Evolutionary conservation across 2,888 invertebrate species (phyloP).

Genomic region (Eumacrocentrus americanus): DNA sequence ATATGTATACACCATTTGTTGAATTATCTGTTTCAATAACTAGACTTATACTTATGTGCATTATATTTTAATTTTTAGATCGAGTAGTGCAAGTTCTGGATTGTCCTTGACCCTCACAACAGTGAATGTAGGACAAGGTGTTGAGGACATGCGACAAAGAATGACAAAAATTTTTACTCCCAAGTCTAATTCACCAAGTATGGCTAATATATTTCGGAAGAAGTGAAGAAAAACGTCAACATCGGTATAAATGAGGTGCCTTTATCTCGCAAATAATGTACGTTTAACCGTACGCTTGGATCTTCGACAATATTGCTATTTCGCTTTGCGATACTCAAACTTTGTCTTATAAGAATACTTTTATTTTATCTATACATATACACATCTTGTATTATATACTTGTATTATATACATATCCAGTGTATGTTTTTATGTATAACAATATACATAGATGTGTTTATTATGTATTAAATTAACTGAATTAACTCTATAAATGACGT

Average conservation of each 20-base stretch:
- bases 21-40: too few relatives aligned
- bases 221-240: slow-evolving; percentile 47
- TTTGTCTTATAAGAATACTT: slow-evolving; percentile 51
- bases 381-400: slow-evolving; percentile 39
- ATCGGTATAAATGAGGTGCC: too few relatives aligned
- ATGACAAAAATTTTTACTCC: slow-evolving; percentile 68
- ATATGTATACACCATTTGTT: too few relatives aligned
- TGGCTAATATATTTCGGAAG: slow-evolving; percentile 56
- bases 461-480: not conserved
- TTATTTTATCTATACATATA: slow-evolving; percentile 48
- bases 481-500: not conserved
- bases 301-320: not conserved
- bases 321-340: not conserved
- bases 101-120: slow-evolving; percentile 58
- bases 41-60: too few relatives aligned
- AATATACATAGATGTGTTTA: slow-evolving; percentile 31
- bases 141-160: slow-evolving; percentile 68
- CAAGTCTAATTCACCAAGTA: slow-evolving; percentile 52
- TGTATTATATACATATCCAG: slow-evolving; percentile 37
- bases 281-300: not conserved
- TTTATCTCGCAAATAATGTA: not conserved
- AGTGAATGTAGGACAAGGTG: slow-evolving; percentile 63
- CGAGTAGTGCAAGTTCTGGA: slow-evolving; percentile 52
- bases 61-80: slow-evolving; percentile 42
- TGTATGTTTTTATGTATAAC: slow-evolving; percentile 29